A percentile compares a stretch with the other conserved stretches of the same genome.
phyloP scores from a whole-genome alignment of 1,140 invertebrate species.

The Hydropsyche tenuis region DNA sequence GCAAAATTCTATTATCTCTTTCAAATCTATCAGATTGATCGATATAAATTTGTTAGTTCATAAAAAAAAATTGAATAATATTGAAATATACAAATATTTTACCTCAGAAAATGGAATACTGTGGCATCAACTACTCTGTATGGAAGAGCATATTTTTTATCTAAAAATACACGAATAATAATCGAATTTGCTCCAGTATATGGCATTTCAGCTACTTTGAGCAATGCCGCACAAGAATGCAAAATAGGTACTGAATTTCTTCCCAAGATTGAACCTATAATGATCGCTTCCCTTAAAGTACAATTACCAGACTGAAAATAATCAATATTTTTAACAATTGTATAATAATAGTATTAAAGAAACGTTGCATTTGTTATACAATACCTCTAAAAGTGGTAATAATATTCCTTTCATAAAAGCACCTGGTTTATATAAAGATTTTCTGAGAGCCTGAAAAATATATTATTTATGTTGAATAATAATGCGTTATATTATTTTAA shows the following conservation, averaged over 20 bases:
- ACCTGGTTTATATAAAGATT: constrained; percentile 94
- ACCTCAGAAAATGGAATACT: constrained; percentile 95
- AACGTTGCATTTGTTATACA: neutral
- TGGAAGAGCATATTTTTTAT: constrained; percentile 98
- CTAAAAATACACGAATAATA: constrained; percentile 92
- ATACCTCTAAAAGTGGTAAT: constrained; percentile 85
- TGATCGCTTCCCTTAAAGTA: constrained; percentile 93
- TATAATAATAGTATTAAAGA: neutral
- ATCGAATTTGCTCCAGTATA: constrained; percentile 98
- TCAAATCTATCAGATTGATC: constrained; percentile 75
- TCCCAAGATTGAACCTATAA: constrained; percentile 89
- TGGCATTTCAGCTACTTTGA: constrained; percentile 97
- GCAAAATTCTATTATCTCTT: constrained; percentile 80
- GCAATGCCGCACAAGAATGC: constrained; percentile 94
- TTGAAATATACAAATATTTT: no score
- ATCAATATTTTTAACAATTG: constrained; percentile 5
- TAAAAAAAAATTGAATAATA: neutral
- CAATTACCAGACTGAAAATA: constrained; percentile 83
- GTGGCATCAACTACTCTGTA: constrained; percentile 94
- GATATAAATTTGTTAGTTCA: neutral
- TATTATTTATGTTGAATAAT: constrained; percentile 1
- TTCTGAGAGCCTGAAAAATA: constrained; percentile 76
- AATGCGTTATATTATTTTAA: no score
- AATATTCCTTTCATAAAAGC: constrained; percentile 99
- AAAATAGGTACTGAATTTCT: constrained; percentile 94